Evolutionary conservation across 2,888 invertebrate species (phyloP).

Genomic region (Xanthorhoe designata): DNA sequence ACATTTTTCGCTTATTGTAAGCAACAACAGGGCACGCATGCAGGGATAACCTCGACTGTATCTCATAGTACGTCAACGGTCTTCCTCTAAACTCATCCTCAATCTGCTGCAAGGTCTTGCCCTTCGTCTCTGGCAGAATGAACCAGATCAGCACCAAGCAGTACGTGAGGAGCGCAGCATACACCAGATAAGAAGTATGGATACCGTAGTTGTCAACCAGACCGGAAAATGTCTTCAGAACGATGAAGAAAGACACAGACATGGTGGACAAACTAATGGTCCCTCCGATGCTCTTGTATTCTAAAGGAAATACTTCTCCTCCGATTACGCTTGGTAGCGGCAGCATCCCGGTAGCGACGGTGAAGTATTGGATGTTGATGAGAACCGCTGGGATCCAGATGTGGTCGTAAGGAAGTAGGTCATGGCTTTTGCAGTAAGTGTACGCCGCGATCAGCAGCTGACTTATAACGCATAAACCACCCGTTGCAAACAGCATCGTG

Average conservation of each 20-base stretch:
- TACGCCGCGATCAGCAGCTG: slow-evolving; percentile 81
- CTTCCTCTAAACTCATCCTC: slow-evolving; percentile 82
- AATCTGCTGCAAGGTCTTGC: slow-evolving; percentile 87
- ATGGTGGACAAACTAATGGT: slow-evolving; percentile 85
- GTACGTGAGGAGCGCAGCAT: slow-evolving; percentile 80
- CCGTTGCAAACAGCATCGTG: slow-evolving; percentile 85
- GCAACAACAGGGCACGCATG: slow-evolving; percentile 56
- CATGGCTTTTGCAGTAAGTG: slow-evolving; percentile 60
- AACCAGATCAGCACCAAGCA: slow-evolving; percentile 82
- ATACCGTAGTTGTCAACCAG: slow-evolving; percentile 80
- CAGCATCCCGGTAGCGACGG: slow-evolving; percentile 84
- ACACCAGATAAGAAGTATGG: slow-evolving; percentile 85
- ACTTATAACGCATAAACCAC: slow-evolving; percentile 82
- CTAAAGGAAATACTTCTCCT: slow-evolving; percentile 88
- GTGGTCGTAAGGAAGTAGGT: slow-evolving; percentile 56
- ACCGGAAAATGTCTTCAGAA: slow-evolving; percentile 86
- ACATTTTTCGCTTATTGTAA: slow-evolving; percentile 59
- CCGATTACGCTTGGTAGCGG: slow-evolving; percentile 89
- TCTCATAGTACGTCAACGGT: slow-evolving; percentile 56
- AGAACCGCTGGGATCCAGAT: slow-evolving; percentile 78
- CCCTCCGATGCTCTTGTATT: slow-evolving; percentile 86
- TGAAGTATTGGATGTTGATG: slow-evolving; percentile 82
- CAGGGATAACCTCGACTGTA: slow-evolving; percentile 58
- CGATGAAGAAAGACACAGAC: slow-evolving; percentile 85
- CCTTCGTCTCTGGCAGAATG: slow-evolving; percentile 88